Evolutionary conservation across 2,888 invertebrate species (phyloP).

Genomic region (Anticlea derivata): DNA sequence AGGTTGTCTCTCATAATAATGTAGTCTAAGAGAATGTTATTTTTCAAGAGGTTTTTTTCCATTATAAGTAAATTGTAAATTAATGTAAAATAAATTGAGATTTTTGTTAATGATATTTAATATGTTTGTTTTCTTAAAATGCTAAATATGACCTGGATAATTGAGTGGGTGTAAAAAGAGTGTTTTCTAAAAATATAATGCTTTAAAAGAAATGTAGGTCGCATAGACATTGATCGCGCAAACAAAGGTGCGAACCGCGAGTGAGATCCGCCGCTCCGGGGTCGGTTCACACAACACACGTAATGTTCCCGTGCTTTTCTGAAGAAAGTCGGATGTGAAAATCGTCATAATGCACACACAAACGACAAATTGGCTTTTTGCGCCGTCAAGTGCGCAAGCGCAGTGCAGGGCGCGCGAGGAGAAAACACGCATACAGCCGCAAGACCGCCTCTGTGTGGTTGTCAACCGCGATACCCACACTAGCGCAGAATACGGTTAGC

Average conservation of each 20-base stretch:
- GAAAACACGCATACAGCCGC: conserved; percentile 50
- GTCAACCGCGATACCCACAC: conserved; percentile 49
- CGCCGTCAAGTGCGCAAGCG: conserved; percentile 43
- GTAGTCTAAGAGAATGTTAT: conserved; percentile 71
- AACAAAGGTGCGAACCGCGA: conserved; percentile 74
- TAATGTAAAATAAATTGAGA: conserved; percentile 83
- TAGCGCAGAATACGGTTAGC: conserved; percentile 43
- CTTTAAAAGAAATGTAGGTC: conserved; percentile 43
- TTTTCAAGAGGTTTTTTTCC: conserved; percentile 69
- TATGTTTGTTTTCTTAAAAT: conserved; percentile 38
- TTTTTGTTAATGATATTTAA: conserved; percentile 72
- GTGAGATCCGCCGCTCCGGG: conserved; percentile 51
- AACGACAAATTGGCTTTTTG: conserved; percentile 68
- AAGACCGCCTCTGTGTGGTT: conserved; percentile 37
- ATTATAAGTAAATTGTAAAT: conserved; percentile 74
- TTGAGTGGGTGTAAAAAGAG: conserved; percentile 10
- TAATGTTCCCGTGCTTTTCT: conserved; percentile 53
- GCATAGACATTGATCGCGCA: conserved; percentile 54
- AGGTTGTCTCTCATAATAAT: conserved; percentile 50
- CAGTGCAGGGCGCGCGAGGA: conserved; percentile 54
- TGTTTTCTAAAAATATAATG: conserved; percentile 46
- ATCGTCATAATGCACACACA: conserved; percentile 73
- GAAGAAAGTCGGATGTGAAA: conserved; percentile 83
- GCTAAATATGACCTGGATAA: conserved; percentile 11
- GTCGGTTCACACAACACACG: conserved; percentile 54